Base-by-base conservation (phyloP, 1,140 invertebrate genomes). In the Zaprionus tsacasi region DNA sequence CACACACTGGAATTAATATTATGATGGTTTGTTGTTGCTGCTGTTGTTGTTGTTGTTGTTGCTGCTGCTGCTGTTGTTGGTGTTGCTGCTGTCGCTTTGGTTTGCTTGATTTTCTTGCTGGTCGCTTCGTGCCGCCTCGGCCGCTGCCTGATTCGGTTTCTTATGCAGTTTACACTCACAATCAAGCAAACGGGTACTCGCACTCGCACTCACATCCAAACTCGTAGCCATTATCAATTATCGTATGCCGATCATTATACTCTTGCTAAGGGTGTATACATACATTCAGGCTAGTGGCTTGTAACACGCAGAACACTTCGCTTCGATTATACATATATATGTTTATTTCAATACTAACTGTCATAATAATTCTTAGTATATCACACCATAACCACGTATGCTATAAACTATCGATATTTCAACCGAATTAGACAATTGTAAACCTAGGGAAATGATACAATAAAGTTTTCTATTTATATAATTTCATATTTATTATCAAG, bases 1-100 rank as follows among this genome's bases (percentile, higher is more conserved):
- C 85, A 89, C 85, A 87, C 80, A 89, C 85, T 89, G 85, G 85
- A 89, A 89, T 89, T 89, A 89, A 89, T 89, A 89, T 89, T 89
- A 89, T 89, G 89, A 89, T 89, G 85, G 81, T 89, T 69, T 72
- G 72, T 6, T 71, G 72, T 35, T 79, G 65, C 43, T 75, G 64
- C 40, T 79, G 65, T 50, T 75, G 64, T 13, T 76, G 66, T 54
- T 78, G 70, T 8, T 75, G 63, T 33, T 75, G 76, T 7, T 56
- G 63, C 11, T 61, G 58, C 13, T 68, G 27, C 21, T 21, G 65
- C 7, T 74, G 70, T 45, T 78, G 27, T 43, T 70, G 60, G 5
- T 76, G 69, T 45, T 70, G 77, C 35, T 73, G 61, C 69, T 66
- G 80, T 67, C 48, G 80, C 64, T 78, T 85, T 87, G 83, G 70